phyloP scores from a whole-genome alignment of 2,113 vertebrate genomes.

The Dromas ardeola region DNA sequence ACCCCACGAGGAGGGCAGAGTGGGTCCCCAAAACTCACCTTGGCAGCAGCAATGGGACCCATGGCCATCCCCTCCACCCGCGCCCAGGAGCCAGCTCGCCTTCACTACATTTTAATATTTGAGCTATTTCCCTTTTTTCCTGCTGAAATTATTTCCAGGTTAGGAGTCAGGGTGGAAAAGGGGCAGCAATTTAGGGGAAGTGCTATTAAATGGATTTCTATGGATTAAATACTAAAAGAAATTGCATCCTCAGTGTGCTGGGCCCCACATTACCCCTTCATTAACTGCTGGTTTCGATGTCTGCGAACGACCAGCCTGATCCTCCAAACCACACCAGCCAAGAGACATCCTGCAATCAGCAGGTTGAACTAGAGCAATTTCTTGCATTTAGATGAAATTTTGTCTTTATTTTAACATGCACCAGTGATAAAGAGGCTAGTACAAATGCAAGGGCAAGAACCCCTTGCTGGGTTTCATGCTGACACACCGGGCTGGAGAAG shows the following conservation, averaged over 20 bases:
- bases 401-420: not conserved
- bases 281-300: not conserved
- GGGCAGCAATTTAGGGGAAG: not conserved
- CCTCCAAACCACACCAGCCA: not conserved
- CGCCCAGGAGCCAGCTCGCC: not conserved
- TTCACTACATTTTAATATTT: not conserved
- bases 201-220: not conserved
- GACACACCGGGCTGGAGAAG: not conserved
- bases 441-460: not conserved
- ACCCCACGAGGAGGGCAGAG: not conserved
- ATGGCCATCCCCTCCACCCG: not conserved
- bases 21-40: not conserved
- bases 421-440: not conserved
- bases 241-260: not conserved
- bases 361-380: not conserved
- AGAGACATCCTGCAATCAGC: not conserved
- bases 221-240: not conserved
- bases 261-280: not conserved
- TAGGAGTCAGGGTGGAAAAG: not conserved
- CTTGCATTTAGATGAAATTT: not conserved
- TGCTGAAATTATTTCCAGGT: not conserved
- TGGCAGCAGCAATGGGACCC: not conserved
- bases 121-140: not conserved
- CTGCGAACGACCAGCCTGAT: not conserved
- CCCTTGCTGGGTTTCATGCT: not conserved